Conservation (phyloP, 2,888 invertebrate species). For the Pollenia labialis region DNA sequence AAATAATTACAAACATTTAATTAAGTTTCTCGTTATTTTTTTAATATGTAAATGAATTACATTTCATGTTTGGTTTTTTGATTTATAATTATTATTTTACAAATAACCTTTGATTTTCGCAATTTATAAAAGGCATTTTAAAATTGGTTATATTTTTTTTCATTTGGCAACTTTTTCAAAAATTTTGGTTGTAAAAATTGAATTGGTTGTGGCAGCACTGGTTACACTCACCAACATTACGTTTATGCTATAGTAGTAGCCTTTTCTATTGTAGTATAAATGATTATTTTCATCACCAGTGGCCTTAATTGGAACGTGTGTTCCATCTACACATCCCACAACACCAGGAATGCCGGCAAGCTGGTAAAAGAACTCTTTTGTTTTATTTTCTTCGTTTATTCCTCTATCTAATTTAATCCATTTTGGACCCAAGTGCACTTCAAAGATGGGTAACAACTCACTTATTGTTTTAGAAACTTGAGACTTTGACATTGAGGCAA, state of each 20-base stretch:
- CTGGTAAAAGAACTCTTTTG: neutral
- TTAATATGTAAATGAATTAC: too few relatives aligned
- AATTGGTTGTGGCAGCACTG: too few relatives aligned
- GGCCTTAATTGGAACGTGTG: slow-evolving; percentile 17
- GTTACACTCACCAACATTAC: slow-evolving; percentile 19
- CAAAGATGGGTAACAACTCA: slow-evolving; percentile 9
- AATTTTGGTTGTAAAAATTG: too few relatives aligned
- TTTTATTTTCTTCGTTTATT: neutral
- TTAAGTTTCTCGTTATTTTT: too few relatives aligned
- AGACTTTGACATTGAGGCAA: slow-evolving; percentile 14
- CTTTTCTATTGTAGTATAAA: slow-evolving; percentile 12
- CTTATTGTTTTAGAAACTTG: neutral
- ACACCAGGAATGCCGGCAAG: neutral
- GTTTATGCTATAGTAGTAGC: neutral
- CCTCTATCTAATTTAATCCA: slow-evolving; percentile 16
- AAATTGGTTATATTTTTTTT: too few relatives aligned
- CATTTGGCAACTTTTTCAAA: too few relatives aligned
- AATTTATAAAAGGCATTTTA: too few relatives aligned
- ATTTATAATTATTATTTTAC: too few relatives aligned
- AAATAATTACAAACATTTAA: too few relatives aligned
- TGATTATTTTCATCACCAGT: neutral
- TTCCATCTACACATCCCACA: slow-evolving; percentile 23
- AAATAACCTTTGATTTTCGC: too few relatives aligned
- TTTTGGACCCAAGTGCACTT: too few relatives aligned
- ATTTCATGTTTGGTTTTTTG: too few relatives aligned